These are phyloP conservation scores for Scleropages formosus DNA, from an alignment of 2,797 vertebrate species.

Conservation along the genomic window DNA sequence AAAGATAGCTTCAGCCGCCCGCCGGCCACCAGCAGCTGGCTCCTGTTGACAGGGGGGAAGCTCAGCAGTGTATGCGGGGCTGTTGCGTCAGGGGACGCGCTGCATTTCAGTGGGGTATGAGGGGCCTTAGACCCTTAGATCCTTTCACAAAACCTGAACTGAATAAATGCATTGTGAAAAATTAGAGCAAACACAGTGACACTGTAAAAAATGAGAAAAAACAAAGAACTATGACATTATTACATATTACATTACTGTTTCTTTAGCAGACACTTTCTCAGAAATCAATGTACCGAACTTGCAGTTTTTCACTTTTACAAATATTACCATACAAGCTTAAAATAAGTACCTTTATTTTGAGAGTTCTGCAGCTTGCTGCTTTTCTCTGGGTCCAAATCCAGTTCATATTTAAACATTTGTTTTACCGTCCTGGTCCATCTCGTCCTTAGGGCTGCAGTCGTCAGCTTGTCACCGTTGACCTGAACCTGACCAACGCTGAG, in stretches of 20 bases:
- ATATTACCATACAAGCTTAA: too few species aligned
- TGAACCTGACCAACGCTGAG: constrained; percentile 93
- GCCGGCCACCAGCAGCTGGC: constrained; percentile 89
- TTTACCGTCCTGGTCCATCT: not conserved
- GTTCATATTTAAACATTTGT: not conserved
- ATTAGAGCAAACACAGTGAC: not conserved
- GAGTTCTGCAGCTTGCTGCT: too few species aligned
- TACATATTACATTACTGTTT: not conserved
- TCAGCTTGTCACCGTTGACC: constrained; percentile 88
- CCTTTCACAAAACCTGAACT: not conserved
- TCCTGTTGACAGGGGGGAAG: constrained; percentile 87
- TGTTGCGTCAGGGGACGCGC: constrained; percentile 91
- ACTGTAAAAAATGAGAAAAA: constrained; percentile 7
- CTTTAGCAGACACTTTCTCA: too few species aligned
- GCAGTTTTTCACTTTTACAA: too few species aligned
- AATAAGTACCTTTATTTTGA: too few species aligned
- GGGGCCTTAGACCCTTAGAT: not conserved
- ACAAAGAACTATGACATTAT: not conserved
- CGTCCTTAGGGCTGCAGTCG: constrained; percentile 85
- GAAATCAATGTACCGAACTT: too few species aligned
- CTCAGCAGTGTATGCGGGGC: constrained; percentile 91
- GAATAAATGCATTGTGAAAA: constrained; percentile 74
- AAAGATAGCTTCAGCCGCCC: constrained; percentile 96
- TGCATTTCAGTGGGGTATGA: constrained; percentile 92
- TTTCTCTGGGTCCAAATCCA: too few species aligned